A percentile compares a stretch with the other conserved stretches of the same genome.
Conservation (phyloP, 2,888 invertebrate genomes). For the Agonopterix alstromeriana region DNA sequence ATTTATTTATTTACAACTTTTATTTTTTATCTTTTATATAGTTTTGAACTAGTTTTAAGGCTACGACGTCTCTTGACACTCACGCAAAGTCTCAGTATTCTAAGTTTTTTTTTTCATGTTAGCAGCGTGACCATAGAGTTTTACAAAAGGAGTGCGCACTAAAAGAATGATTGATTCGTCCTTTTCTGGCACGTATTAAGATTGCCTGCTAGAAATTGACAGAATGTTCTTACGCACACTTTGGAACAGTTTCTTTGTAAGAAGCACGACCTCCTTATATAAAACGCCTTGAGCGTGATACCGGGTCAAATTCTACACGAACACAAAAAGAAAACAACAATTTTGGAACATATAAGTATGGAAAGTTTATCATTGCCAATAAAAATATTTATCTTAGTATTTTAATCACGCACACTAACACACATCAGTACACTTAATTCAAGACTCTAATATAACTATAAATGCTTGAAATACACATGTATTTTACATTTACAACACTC, state of each 20-base stretch:
- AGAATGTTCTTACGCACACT: too few species aligned
- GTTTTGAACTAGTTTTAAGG: conserved; percentile 77
- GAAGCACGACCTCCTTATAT: too few species aligned
- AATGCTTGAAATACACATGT: conserved; percentile 66
- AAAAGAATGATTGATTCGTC: too few species aligned
- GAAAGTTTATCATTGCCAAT: conserved; percentile 32
- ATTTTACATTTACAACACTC: conserved; percentile 48
- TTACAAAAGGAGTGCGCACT: too few species aligned
- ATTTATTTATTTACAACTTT: conserved; percentile 60
- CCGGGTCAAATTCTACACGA: conserved; percentile 16
- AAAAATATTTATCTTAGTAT: conserved; percentile 7
- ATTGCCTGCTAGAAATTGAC: too few species aligned
- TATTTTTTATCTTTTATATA: conserved; percentile 53
- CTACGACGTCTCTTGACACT: conserved; percentile 67
- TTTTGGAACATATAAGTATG: conserved; percentile 35
- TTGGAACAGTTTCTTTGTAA: too few species aligned
- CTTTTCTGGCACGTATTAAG: too few species aligned
- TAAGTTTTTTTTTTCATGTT: conserved; percentile 32
- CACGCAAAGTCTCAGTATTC: conserved; percentile 54
- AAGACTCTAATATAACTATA: conserved; percentile 56
- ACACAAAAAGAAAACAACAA: conserved; percentile 36
- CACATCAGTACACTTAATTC: conserved; percentile 42
- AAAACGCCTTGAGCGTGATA: conserved; percentile 31
- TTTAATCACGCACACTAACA: conserved; percentile 61
- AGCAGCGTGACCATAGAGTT: conserved; percentile 38